These are phyloP conservation scores for Arremon brunneinucha DNA, from an alignment of 2,797 vertebrate genomes.

Conservation along the genomic window DNA sequence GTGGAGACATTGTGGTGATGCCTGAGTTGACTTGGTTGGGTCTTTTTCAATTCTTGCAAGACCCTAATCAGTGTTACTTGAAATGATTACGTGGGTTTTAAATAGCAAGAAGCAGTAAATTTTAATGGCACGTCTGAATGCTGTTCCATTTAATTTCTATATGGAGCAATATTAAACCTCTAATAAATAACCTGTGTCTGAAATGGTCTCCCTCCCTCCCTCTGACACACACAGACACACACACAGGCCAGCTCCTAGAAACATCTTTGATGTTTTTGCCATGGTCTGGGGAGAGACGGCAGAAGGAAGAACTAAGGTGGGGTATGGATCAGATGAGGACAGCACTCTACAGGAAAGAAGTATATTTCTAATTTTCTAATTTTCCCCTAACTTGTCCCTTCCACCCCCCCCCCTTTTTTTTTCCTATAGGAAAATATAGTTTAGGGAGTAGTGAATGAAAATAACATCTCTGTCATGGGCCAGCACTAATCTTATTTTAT, in stretches of 20 bases:
- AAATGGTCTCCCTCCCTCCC: neutral
- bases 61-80: conserved; percentile 66
- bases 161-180: conserved; percentile 19
- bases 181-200: conserved; percentile 35
- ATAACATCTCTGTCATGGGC: neutral
- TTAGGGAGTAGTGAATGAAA: neutral
- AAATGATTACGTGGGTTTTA: conserved; percentile 63
- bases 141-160: conserved; percentile 31
- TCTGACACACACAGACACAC: neutral
- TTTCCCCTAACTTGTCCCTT: neutral
- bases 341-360: neutral
- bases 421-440: neutral
- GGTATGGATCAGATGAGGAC: neutral
- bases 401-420: neutral
- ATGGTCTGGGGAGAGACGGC: neutral
- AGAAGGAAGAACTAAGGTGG: neutral
- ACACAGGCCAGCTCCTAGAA: neutral
- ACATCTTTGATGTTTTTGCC: neutral
- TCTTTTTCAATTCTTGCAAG: conserved; percentile 61
- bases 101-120: conserved; percentile 60
- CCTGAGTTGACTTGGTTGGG: neutral
- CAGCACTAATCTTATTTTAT: neutral
- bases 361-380: neutral
- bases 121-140: conserved; percentile 46
- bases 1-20: conserved; percentile 61